Evolutionary conservation across 1,140 invertebrate genomes (phyloP).

Genomic region (Whitmania pigra): DNA sequence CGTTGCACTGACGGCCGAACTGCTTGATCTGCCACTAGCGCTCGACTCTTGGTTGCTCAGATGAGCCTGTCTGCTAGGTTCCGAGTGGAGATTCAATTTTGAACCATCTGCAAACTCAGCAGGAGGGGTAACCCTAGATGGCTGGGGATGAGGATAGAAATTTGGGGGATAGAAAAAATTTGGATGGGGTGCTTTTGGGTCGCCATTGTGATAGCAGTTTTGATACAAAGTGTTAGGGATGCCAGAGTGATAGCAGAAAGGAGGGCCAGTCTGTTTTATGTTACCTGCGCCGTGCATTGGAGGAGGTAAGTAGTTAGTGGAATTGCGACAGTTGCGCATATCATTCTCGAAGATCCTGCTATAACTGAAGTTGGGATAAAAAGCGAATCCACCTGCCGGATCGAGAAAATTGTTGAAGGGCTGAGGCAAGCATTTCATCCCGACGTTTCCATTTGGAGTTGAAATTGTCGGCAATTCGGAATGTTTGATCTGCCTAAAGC

Average conservation of each 20-base stretch:
- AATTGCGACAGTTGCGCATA: not conserved
- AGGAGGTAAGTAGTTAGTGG: not conserved
- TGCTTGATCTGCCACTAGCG: not conserved
- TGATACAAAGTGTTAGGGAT: not conserved
- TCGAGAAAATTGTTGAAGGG: conserved; percentile 12
- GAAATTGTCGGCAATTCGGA: not conserved
- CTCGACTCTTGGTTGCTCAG: too few species aligned
- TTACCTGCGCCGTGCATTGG: not conserved
- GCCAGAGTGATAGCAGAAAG: not conserved
- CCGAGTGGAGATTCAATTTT: too few species aligned
- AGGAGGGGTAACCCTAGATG: too few species aligned
- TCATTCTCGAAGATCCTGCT: conserved; percentile 3
- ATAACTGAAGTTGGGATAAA: conserved; percentile 9
- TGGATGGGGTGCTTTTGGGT: not conserved
- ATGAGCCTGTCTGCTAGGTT: too few species aligned
- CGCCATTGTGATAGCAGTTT: not conserved
- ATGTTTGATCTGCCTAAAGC: conserved; percentile 7
- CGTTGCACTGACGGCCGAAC: not conserved
- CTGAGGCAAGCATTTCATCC: conserved; percentile 7
- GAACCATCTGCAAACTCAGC: too few species aligned
- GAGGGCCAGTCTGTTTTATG: not conserved
- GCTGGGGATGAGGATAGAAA: too few species aligned
- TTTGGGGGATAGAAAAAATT: conserved; percentile 6
- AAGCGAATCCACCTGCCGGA: not conserved
- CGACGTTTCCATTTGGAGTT: not conserved